Percentiles rank a stretch among this genome's conserved stretches.
Conservation (phyloP, 2,888 invertebrate genomes). For the Theretra japonica region DNA sequence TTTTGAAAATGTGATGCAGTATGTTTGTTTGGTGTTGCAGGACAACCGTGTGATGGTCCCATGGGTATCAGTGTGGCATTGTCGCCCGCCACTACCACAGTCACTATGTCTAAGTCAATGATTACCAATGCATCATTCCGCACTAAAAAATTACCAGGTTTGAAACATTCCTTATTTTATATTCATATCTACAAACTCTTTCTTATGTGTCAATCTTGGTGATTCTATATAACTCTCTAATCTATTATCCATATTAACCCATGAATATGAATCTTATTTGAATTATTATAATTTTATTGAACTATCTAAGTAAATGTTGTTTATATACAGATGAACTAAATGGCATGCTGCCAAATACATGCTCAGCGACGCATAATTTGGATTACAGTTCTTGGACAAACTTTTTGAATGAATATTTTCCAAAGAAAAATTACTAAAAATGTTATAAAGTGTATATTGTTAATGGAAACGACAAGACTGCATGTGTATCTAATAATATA, state of each 20-base stretch:
- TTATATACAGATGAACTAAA: constrained; percentile 63
- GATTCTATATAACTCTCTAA: background rate
- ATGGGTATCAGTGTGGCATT: constrained; percentile 93
- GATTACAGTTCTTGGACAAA: constrained; percentile 55
- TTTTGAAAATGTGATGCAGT: background rate
- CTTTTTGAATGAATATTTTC: constrained; percentile 42
- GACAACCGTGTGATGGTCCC: constrained; percentile 91
- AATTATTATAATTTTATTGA: background rate
- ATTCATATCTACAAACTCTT: constrained; percentile 9
- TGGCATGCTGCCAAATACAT: constrained; percentile 67
- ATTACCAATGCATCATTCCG: constrained; percentile 99
- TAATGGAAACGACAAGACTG: background rate
- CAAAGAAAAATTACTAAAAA: background rate
- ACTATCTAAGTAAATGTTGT: constrained; percentile 36
- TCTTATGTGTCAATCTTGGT: background rate
- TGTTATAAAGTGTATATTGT: background rate
- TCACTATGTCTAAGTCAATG: constrained; percentile 95
- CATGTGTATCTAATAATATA: background rate
- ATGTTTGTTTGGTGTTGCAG: constrained; percentile 53
- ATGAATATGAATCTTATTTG: constrained; percentile 34
- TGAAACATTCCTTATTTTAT: constrained; percentile 45
- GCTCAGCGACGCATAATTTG: constrained; percentile 56
- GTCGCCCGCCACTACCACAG: constrained; percentile 89
- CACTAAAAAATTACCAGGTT: constrained; percentile 97
- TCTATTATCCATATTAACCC: background rate